Percentiles rank a stretch among this genome's conserved stretches.
Evolutionary conservation across 2,797 vertebrate species (phyloP).

Genomic region (Bothrops alternatus): DNA sequence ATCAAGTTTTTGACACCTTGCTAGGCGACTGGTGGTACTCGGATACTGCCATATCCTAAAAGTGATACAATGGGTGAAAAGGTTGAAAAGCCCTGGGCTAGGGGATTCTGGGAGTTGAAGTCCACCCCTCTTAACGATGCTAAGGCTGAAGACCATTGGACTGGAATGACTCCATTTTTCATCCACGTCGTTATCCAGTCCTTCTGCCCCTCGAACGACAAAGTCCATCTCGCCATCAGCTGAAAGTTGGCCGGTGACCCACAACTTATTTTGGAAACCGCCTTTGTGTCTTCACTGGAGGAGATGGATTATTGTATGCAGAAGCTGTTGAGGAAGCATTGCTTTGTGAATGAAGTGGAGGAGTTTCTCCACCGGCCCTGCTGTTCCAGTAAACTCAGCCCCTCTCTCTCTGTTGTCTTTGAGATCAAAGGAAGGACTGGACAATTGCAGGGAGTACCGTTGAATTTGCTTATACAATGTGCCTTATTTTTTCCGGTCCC

Average conservation of each 20-base stretch:
- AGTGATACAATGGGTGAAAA: too few relatives aligned
- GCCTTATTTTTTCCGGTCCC: conserved; percentile 54
- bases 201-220: neutral
- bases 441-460: conserved; percentile 50
- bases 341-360: conserved; percentile 30
- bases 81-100: too few relatives aligned
- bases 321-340: conserved; percentile 33
- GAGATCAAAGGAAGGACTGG: conserved; percentile 42
- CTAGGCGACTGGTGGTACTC: too few relatives aligned
- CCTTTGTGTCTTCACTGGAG: conserved; percentile 36
- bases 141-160: too few relatives aligned
- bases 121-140: too few relatives aligned
- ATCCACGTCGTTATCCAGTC: neutral
- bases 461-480: conserved; percentile 50
- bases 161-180: neutral
- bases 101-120: too few relatives aligned
- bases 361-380: neutral
- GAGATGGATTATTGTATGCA: conserved; percentile 34
- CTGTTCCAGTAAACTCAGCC: neutral
- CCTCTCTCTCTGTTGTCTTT: neutral
- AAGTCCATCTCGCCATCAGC: neutral
- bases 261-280: conserved; percentile 36
- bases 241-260: neutral
- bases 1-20: too few relatives aligned
- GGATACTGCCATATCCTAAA: too few relatives aligned